Percentiles rank a stretch among this genome's conserved stretches.
These are phyloP conservation scores for Genyomyrus donnyi DNA, from an alignment of 2,113 vertebrate genomes.

Conservation along the genomic window DNA sequence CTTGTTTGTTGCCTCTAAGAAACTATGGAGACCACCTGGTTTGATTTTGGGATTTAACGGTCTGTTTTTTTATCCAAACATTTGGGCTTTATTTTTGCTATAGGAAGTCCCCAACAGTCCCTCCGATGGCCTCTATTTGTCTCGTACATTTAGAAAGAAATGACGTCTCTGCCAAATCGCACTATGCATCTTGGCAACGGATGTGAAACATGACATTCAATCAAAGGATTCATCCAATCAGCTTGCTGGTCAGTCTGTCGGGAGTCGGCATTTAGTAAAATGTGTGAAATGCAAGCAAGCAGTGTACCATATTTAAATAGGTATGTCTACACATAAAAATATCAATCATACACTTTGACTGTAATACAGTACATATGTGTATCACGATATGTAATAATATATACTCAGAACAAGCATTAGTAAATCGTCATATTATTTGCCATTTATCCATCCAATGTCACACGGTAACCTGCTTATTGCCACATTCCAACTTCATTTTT, in stretches of 20 bases:
- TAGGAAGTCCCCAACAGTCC: background rate
- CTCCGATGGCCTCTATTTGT: background rate
- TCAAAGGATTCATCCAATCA: background rate
- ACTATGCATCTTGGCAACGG: background rate
- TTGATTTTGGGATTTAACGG: conserved; percentile 4
- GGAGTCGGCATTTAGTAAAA: background rate
- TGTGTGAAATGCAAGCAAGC: background rate
- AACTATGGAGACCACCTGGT: background rate
- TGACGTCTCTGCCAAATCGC: background rate
- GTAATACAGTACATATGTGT: background rate
- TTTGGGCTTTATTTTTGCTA: conserved; percentile 1
- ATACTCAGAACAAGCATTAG: background rate
- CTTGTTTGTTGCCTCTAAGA: conserved; percentile 7
- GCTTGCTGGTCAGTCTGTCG: background rate
- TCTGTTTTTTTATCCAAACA: background rate
- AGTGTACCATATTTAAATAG: background rate
- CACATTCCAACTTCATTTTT: background rate
- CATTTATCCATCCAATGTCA: background rate
- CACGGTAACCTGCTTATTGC: background rate
- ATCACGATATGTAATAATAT: background rate
- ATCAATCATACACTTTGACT: background rate
- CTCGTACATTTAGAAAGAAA: background rate
- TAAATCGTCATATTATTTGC: background rate
- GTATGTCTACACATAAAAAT: background rate
- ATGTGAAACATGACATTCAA: background rate